Percentiles rank a stretch among this genome's conserved stretches.
These are phyloP conservation scores for Coptodon bakossiorum DNA, from an alignment of 2,113 vertebrate species.

Conservation along the genomic window DNA sequence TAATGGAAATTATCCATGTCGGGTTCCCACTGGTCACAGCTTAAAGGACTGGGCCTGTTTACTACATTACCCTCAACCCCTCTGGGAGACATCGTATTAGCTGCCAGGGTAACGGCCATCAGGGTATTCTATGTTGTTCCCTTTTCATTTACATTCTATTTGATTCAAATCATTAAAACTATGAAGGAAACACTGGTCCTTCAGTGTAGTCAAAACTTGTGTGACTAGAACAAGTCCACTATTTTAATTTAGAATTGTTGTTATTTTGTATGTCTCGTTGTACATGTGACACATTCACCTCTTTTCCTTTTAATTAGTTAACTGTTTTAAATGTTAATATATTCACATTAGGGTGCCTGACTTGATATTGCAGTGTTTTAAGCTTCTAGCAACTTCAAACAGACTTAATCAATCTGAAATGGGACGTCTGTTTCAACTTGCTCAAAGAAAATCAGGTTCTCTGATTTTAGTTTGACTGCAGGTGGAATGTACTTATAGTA, in stretches of 20 bases:
- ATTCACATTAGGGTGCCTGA: background rate
- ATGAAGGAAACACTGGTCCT: background rate
- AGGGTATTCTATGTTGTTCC: background rate
- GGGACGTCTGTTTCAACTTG: background rate
- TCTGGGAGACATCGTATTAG: background rate
- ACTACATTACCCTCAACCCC: conserved; percentile 26
- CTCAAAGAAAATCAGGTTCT: background rate
- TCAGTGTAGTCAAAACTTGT: background rate
- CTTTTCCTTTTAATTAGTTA: background rate
- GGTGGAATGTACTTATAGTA: background rate
- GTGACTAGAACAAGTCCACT: background rate
- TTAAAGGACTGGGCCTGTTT: conserved; percentile 23
- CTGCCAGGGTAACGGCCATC: conserved; percentile 1
- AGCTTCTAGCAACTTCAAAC: background rate
- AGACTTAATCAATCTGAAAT: background rate
- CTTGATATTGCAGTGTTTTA: background rate
- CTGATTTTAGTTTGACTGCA: background rate
- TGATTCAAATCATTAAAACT: background rate
- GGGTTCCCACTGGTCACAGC: conserved; percentile 19
- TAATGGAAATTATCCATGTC: conserved; percentile 29
- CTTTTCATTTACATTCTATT: background rate
- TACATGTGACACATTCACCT: background rate
- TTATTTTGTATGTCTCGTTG: background rate
- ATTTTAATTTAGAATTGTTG: background rate
- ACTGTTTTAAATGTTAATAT: background rate